These are phyloP conservation scores for Calephelis nemesis DNA, from an alignment of 1,140 invertebrate species.

Conservation along the genomic window DNA sequence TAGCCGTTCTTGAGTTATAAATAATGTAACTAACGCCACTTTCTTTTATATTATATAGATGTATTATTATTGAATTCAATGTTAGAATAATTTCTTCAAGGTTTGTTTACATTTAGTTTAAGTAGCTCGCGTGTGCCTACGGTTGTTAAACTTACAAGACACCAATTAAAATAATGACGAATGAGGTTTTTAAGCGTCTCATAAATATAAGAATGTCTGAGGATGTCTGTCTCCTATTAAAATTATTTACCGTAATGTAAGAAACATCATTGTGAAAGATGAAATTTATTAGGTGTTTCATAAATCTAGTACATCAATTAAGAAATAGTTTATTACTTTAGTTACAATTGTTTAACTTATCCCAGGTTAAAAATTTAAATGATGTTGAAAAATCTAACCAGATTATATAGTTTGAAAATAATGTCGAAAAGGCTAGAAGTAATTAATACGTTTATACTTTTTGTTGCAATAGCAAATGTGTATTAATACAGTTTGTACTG, in stretches of 20 bases:
- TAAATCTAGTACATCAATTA: background rate
- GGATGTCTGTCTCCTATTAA: constrained; percentile 32
- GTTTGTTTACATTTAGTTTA: background rate
- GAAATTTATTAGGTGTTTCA: constrained; percentile 8
- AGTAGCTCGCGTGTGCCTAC: constrained; percentile 18
- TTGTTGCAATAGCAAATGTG: too few species aligned
- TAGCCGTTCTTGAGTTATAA: too few species aligned
- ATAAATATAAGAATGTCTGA: constrained; percentile 29
- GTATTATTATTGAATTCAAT: background rate
- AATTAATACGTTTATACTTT: too few species aligned
- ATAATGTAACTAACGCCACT: too few species aligned
- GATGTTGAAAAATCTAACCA: too few species aligned
- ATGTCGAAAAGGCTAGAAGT: too few species aligned
- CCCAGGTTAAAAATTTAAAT: too few species aligned
- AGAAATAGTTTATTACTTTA: background rate
- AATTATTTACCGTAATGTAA: constrained; percentile 31
- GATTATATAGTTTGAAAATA: too few species aligned
- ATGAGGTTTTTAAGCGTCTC: constrained; percentile 29
- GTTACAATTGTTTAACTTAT: too few species aligned
- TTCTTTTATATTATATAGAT: too few species aligned
- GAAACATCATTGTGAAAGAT: constrained; percentile 18
- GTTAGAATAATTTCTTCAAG: background rate
- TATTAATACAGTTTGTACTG: too few species aligned
- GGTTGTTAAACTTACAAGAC: constrained; percentile 35
- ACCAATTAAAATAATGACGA: constrained; percentile 40